A percentile compares a stretch with the other conserved stretches of the same genome.
phyloP scores from a whole-genome alignment of 92 coral and sea anemone genomes.

The Heliopora coerulea region DNA sequence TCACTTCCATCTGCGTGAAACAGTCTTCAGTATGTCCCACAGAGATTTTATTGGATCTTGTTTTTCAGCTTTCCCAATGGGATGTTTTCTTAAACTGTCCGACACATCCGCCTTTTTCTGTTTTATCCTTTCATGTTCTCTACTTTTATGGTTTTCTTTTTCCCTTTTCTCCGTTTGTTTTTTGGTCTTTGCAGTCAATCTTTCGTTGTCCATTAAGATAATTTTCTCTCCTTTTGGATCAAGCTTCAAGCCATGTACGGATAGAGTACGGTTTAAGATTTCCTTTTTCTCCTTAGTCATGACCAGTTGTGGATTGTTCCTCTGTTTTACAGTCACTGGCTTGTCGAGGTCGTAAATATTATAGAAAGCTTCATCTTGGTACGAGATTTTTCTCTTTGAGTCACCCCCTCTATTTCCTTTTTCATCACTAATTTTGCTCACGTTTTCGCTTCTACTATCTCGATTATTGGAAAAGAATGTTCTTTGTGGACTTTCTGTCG shows the following conservation, averaged over 20 bases:
- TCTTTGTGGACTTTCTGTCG: neutral
- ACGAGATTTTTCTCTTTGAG: neutral
- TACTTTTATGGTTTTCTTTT: neutral
- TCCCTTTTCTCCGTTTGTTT: neutral
- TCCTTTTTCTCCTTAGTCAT: slow-evolving; percentile 17
- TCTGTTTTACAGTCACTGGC: slow-evolving; percentile 14
- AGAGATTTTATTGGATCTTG: slow-evolving; percentile 11
- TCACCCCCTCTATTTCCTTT: neutral
- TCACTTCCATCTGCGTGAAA: slow-evolving; percentile 27
- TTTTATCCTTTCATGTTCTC: neutral
- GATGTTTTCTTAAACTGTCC: neutral
- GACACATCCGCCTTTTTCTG: neutral
- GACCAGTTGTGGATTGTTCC: slow-evolving; percentile 1
- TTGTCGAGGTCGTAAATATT: slow-evolving; percentile 12
- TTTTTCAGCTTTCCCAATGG: neutral
- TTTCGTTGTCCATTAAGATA: slow-evolving; percentile 4
- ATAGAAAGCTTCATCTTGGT: neutral
- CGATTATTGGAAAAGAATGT: neutral
- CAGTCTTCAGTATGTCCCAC: slow-evolving; percentile 13
- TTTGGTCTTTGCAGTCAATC: neutral
- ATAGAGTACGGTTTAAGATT: slow-evolving; percentile 6
- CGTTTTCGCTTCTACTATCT: neutral
- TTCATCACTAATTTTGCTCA: neutral
- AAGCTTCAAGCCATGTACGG: slow-evolving; percentile 1
- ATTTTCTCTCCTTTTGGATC: slow-evolving; percentile 22